Evolutionary conservation across 2,888 invertebrate species (phyloP).

Genomic region (Napeogenes inachia): DNA sequence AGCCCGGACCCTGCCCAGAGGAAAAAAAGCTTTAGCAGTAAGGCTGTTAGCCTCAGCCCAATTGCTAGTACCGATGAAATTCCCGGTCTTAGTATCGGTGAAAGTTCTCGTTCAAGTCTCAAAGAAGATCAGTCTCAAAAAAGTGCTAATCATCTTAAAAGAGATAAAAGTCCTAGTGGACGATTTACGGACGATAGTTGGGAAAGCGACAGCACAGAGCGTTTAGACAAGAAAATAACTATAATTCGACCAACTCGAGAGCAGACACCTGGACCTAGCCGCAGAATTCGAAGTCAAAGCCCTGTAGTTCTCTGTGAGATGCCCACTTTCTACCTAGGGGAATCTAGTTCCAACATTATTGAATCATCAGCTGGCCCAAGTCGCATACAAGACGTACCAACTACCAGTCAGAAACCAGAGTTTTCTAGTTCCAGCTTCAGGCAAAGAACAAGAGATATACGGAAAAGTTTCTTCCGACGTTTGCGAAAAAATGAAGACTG

Average conservation of each 20-base stretch:
- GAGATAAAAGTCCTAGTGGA: constrained; percentile 15
- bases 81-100: constrained; percentile 4
- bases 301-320: background rate
- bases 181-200: constrained; percentile 14
- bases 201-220: constrained; percentile 2
- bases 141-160: constrained; percentile 8
- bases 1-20: background rate
- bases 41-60: constrained; percentile 5
- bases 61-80: constrained; percentile 3
- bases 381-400: background rate
- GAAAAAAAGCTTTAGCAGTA: constrained; percentile 4
- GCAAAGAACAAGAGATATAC: background rate
- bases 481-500: background rate
- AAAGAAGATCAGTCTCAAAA: constrained; percentile 13
- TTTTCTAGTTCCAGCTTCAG: background rate
- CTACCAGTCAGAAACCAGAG: background rate
- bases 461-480: constrained; percentile 2
- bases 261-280: constrained; percentile 10
- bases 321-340: background rate
- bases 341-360: constrained; percentile 1
- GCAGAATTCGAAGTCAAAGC: constrained; percentile 2
- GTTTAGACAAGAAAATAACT: background rate
- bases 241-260: background rate
- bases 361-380: background rate
- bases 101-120: constrained; percentile 6